Evolutionary conservation across 2,797 vertebrate genomes (phyloP), one percentile per base, ranked within the genome.

Genomic region (Anguilla anguilla): DNA sequence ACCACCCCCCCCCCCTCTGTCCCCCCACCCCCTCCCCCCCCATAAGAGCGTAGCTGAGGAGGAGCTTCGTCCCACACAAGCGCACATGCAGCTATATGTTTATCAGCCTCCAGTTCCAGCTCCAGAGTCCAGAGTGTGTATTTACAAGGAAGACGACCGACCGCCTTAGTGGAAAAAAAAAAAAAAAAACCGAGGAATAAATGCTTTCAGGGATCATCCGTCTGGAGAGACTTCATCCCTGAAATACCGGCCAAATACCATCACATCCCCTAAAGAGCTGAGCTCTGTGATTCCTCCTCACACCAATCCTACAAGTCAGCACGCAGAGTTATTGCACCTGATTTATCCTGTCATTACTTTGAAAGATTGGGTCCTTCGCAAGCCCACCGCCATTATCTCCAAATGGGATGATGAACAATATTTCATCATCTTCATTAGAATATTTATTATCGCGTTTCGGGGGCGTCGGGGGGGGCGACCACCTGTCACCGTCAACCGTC

Each of bases 311-410:
- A 87, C 84, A 92, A 94, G 94, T 93, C 94, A 93, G 95, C 95
- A 94, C 89, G 92, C 93, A 28, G 89, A 91, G 94, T 95, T 94
- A 92, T 90, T 92, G 88, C 90, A 90, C 87, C 95, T 97, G 96
- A 97, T 97, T 96, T 96, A 97, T 96, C 97, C 96, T 92, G 93
- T 95, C 96, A 96, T 97, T 96, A 97, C 95, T 91, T 92, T 96
- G 96, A 98, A 95, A 93, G 95, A 97, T 96, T 90, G 95, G 39
- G 93, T 94, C 95, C 95, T 97, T 97, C 95, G 93, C 93, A 95
- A 94, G 39, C 92, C 96, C 95, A 96, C 94, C 94, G 94, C 96
- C 95, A 95, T 96, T 96, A 96, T 94, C 93, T 94, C 92, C 92
- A 95, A 95, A 94, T 87, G 93, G 93, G 94, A 96, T 94, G 95